These are phyloP conservation scores for Tiliacea citrago DNA, from an alignment of 2,888 invertebrate genomes.

Conservation along the genomic window DNA sequence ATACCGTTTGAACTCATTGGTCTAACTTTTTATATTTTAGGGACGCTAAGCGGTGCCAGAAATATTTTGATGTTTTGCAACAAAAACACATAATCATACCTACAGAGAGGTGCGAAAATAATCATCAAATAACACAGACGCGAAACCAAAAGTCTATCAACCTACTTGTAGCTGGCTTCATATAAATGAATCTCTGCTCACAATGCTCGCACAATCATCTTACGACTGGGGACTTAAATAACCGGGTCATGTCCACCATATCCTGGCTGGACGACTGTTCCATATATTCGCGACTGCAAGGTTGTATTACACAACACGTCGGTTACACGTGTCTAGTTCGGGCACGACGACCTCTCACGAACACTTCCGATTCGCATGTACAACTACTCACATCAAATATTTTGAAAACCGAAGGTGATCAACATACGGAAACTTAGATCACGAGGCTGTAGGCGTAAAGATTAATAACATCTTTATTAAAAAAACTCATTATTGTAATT, in stretches of 20 bases:
- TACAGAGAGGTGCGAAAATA: neutral
- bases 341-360: conserved; percentile 83
- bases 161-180: neutral
- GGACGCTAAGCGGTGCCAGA: neutral
- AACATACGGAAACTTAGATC: conserved; percentile 76
- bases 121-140: neutral
- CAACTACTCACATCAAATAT: conserved; percentile 76
- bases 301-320: conserved; percentile 84
- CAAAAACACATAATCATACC: too few relatives aligned
- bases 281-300: conserved; percentile 88
- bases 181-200: conserved; percentile 21
- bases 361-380: conserved; percentile 90
- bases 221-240: conserved; percentile 54
- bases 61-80: neutral
- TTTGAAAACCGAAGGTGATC: conserved; percentile 85
- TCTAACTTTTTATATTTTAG: neutral
- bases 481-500: conserved; percentile 33
- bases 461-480: conserved; percentile 50
- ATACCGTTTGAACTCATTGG: too few relatives aligned
- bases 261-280: conserved; percentile 68
- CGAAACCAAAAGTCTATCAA: neutral
- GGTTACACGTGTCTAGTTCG: conserved; percentile 82
- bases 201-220: conserved; percentile 49
- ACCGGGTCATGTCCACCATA: conserved; percentile 69
- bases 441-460: conserved; percentile 49